phyloP scores from a whole-genome alignment of 2,888 invertebrate species.

The Plusia festucae region DNA sequence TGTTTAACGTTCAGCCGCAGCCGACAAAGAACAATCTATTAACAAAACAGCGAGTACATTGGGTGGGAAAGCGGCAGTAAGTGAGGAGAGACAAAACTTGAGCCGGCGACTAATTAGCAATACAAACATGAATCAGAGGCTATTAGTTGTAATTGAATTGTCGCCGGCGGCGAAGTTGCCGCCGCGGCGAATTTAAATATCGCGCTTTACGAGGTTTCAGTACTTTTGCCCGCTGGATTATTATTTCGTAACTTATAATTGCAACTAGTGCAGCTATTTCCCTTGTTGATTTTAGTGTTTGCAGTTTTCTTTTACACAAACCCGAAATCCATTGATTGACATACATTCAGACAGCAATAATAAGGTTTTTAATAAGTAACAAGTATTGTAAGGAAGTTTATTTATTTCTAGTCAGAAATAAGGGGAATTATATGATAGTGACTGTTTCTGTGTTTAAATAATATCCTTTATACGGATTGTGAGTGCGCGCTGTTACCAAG shows the following conservation, averaged over 20 bases:
- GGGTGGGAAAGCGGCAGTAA: conserved; percentile 75
- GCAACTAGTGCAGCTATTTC: conserved; percentile 48
- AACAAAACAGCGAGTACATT: conserved; percentile 76
- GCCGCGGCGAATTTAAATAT: conserved; percentile 87
- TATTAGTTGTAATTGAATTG: conserved; percentile 89
- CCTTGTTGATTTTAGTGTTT: conserved; percentile 12
- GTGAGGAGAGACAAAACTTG: conserved; percentile 88
- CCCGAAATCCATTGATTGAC: background rate
- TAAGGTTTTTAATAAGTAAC: background rate
- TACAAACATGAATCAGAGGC: conserved; percentile 89
- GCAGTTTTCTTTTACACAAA: conserved; percentile 5
- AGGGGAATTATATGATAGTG: conserved; percentile 11
- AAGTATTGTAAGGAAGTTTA: background rate
- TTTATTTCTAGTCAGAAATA: conserved; percentile 7
- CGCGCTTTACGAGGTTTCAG: conserved; percentile 80
- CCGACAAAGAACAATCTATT: conserved; percentile 81
- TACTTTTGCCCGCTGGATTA: conserved; percentile 70
- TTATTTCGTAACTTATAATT: conserved; percentile 66
- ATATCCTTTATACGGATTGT: conserved; percentile 43
- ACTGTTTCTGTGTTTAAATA: conserved; percentile 33
- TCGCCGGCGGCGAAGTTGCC: conserved; percentile 84
- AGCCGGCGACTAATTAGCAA: conserved; percentile 88
- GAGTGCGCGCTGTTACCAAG: conserved; percentile 46
- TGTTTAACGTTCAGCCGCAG: conserved; percentile 74
- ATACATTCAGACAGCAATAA: background rate